Evolutionary conservation across 2,797 vertebrate genomes (phyloP), one percentile per base, ranked within the genome.

Genomic region (Odontamblyopus rebecca): DNA sequence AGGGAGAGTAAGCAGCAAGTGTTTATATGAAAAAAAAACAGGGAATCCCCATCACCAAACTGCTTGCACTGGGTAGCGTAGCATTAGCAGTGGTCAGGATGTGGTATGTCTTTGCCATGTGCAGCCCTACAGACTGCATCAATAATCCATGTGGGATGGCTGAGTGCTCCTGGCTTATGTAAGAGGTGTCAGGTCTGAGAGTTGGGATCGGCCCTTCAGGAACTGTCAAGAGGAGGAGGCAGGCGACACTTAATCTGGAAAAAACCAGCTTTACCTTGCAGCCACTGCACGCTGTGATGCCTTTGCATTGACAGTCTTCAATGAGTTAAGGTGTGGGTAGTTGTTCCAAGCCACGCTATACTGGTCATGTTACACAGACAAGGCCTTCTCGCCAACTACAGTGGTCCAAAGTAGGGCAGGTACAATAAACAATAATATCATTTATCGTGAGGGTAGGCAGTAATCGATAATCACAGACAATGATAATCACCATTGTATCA

Each of bases 101-200:
- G 59, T 71, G 74, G 30, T 64, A 51, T 86, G 85, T 78, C 76
- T 67, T 78, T 73, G 75, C 76, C 76, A 76, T 84, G 85, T 82
- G 77, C 27, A 3, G 61, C 69, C 63, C 65, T 9, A 62, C 50
- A 73, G 23, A 6, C 71, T 68, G 60, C 81, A 89, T 91, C 82
- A 91, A 89, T 92, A 89, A 85, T 89, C 85, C 77, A 88, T 83
- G 81, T 35, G 63, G 70, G 78, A 74, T 65, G 71, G 69, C 69
- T 61, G 70, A 74, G 73, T 76, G 69, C 76, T 64, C 51, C 70
- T 38, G 73, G 72, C 80, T 92, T 90, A 89, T 61, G 68, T 88
- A 89, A 91, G 81, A 77, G 48, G 73, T 76, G 77, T 81, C 83
- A 78, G 74, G 76, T 84, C 85, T 76, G 70, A 70, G 56, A 61